A percentile compares a stretch with the other conserved stretches of the same genome.
These are phyloP conservation scores for Diplolepis rosae DNA, from an alignment of 2,888 invertebrate species.

Conservation along the genomic window DNA sequence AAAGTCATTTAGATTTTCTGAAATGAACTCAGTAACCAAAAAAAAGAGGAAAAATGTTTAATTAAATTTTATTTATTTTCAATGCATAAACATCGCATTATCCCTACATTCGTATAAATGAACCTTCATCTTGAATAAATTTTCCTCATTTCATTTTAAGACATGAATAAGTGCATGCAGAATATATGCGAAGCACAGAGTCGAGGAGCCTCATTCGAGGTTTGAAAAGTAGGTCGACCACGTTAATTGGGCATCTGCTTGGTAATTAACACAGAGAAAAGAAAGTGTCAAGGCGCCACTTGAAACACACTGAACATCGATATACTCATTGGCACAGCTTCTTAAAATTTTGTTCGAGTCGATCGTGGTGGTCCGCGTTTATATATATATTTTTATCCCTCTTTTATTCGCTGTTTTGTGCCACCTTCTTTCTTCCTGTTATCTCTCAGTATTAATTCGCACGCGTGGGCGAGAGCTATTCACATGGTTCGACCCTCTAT, in stretches of 20 bases:
- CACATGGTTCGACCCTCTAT: conserved; percentile 42
- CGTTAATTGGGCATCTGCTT: conserved; percentile 19
- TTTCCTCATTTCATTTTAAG: neutral
- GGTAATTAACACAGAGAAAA: conserved; percentile 8
- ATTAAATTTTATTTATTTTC: neutral
- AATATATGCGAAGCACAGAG: conserved; percentile 1
- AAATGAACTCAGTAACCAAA: neutral
- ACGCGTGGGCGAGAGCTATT: conserved; percentile 59
- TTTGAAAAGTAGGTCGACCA: conserved; percentile 13
- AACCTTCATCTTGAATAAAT: conserved; percentile 13
- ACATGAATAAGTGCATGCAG: neutral
- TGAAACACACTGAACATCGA: conserved; percentile 18
- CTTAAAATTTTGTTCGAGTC: neutral
- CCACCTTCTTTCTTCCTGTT: conserved; percentile 51
- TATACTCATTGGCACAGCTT: neutral
- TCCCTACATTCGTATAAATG: neutral
- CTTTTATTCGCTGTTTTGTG: neutral
- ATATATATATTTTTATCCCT: neutral
- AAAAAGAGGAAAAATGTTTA: neutral
- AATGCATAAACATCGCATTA: conserved; percentile 6
- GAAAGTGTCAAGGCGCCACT: conserved; percentile 9
- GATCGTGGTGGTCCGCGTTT: neutral
- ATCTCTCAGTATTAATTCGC: conserved; percentile 64
- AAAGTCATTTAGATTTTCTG: neutral
- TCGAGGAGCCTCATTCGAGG: neutral